phyloP scores from a whole-genome alignment of 2,888 invertebrate genomes.

The Icerya purchasi region DNA sequence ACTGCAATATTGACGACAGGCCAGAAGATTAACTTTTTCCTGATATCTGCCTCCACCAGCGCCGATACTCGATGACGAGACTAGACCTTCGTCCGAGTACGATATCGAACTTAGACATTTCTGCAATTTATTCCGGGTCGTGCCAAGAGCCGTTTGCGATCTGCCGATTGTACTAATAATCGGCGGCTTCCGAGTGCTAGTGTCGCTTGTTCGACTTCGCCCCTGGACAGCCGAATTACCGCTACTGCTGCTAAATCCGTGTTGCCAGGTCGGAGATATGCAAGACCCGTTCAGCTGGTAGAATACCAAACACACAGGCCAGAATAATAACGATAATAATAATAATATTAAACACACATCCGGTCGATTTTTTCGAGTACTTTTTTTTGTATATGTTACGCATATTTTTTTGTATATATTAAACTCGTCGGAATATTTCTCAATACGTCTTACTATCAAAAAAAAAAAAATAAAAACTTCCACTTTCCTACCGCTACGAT shows the following conservation, averaged over 20 bases:
- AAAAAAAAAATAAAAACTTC: no score
- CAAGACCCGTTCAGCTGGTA: conserved; percentile 49
- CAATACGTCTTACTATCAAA: no score
- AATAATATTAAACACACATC: no score
- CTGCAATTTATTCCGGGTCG: conserved; percentile 46
- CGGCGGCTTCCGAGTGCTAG: conserved; percentile 17
- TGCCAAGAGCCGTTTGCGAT: conserved; percentile 5
- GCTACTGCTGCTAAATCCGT: conserved; percentile 10
- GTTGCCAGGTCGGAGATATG: conserved; percentile 36
- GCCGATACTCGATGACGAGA: conserved; percentile 24
- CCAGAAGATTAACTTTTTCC: conserved; percentile 38
- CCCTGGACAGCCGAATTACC: conserved; percentile 12
- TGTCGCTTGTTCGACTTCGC: conserved; percentile 7
- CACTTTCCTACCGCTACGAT: no score
- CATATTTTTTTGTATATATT: no score
- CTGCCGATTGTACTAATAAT: conserved; percentile 25
- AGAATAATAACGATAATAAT: no score
- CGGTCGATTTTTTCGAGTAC: no score
- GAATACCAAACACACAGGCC: no score
- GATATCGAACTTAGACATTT: conserved; percentile 76
- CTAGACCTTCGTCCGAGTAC: conserved; percentile 40
- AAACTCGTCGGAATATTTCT: no score
- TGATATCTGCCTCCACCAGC: conserved; percentile 25
- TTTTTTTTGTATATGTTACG: no score
- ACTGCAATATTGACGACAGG: conserved; percentile 83